Evolutionary conservation across 64 coral and sea anemone genomes (phyloP).

Genomic region (Montipora efflorescens): DNA sequence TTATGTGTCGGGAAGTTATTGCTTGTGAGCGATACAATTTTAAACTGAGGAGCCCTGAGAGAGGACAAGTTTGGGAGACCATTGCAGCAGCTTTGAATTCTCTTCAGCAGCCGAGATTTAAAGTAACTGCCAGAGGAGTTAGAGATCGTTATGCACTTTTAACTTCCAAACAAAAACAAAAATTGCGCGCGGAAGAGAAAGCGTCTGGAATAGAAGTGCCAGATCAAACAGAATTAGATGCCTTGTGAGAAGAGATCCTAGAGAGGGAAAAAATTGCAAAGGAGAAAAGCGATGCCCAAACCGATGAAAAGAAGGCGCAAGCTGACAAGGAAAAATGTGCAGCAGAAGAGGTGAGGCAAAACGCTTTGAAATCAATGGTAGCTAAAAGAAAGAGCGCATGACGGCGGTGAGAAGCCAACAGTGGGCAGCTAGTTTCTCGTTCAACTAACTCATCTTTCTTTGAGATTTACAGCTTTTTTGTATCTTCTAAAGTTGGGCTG

Average conservation of each 20-base stretch:
- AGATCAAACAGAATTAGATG: neutral
- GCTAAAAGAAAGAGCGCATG: neutral
- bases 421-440: too few species aligned
- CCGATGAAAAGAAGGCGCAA: neutral
- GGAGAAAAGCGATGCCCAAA: conserved; percentile 6
- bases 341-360: too few species aligned
- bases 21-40: conserved; percentile 46
- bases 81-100: conserved; percentile 51
- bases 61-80: conserved; percentile 10
- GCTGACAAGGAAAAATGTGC: conserved; percentile 1
- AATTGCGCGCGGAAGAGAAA: too few species aligned
- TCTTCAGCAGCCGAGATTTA: neutral
- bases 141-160: conserved; percentile 28
- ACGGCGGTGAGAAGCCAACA: neutral
- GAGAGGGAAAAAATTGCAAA: neutral
- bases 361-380: neutral
- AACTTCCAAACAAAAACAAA: neutral
- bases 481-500: too few species aligned
- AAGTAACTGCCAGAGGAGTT: conserved; percentile 45
- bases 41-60: conserved; percentile 29
- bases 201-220: too few species aligned
- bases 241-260: neutral
- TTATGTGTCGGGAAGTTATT: conserved; percentile 45
- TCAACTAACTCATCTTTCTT: too few species aligned
- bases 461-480: too few species aligned